Evolutionary conservation across 2,113 vertebrate genomes (phyloP).

Genomic region (Ifrita kowaldi): DNA sequence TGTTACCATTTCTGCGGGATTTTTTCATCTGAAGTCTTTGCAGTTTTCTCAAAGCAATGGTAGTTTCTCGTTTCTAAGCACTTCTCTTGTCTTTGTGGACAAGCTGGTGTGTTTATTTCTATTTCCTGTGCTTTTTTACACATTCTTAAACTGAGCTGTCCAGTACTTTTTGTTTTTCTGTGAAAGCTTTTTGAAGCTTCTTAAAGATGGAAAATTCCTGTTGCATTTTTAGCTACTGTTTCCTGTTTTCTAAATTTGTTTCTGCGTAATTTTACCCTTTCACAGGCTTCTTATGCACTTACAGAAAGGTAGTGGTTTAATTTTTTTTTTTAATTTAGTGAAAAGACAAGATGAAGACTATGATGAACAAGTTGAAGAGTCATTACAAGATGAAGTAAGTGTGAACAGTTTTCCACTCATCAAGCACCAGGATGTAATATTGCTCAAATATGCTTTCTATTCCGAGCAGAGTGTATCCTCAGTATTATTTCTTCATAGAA

Average conservation of each 20-base stretch:
- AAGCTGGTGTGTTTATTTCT: not conserved
- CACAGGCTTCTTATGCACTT: not conserved
- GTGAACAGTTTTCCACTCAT: not conserved
- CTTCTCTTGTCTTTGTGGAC: not conserved
- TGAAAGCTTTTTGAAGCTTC: not conserved
- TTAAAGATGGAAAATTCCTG: not conserved
- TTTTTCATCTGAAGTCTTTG: not conserved
- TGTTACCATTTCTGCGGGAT: not conserved
- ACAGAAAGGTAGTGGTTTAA: not conserved
- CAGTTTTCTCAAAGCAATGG: not conserved
- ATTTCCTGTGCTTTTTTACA: not conserved
- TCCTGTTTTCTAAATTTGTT: not conserved
- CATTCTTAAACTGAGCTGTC: not conserved
- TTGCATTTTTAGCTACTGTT: not conserved
- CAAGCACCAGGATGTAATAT: not conserved
- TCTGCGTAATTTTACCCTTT: not conserved
- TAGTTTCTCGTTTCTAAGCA: not conserved
- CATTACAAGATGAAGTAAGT: conserved; percentile 92
- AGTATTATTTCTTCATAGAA: not conserved
- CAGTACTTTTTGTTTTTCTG: not conserved
- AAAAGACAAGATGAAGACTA: conserved; percentile 99
- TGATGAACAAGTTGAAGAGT: conserved; percentile 96
- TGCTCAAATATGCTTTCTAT: not conserved
- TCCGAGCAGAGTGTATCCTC: not conserved
- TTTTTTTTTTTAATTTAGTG: conserved; percentile 73